Evolutionary conservation across 2,113 vertebrate species (phyloP).

Genomic region (Pituophis catenifer): DNA sequence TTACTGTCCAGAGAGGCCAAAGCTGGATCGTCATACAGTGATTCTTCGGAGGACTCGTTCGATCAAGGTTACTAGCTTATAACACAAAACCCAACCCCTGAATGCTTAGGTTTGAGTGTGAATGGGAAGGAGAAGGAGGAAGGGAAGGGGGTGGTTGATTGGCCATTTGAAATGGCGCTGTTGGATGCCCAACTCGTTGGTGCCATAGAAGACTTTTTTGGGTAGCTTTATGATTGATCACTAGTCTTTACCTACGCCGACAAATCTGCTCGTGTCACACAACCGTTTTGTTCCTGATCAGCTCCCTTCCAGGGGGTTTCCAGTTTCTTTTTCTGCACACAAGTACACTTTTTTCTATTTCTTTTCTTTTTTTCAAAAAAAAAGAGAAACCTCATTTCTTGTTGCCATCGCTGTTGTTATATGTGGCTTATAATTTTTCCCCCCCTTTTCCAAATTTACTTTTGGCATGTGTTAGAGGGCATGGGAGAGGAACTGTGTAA

Average conservation of each 20-base stretch:
- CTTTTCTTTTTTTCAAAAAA: neutral
- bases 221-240: constrained; percentile 72
- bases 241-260: constrained; percentile 38
- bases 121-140: constrained; percentile 29
- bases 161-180: constrained; percentile 55
- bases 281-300: constrained; percentile 63
- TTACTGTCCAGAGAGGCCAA: constrained; percentile 88
- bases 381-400: constrained; percentile 41
- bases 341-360: neutral
- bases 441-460: constrained; percentile 26
- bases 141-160: constrained; percentile 44
- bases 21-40: constrained; percentile 79
- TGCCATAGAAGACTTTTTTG: constrained; percentile 55
- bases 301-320: constrained; percentile 74
- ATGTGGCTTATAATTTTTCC: constrained; percentile 37
- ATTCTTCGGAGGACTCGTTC: constrained; percentile 95
- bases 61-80: constrained; percentile 97
- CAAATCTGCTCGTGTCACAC: constrained; percentile 70
- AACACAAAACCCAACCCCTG: constrained; percentile 48
- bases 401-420: constrained; percentile 58
- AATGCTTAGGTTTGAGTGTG: constrained; percentile 14
- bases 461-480: constrained; percentile 58
- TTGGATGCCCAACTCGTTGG: constrained; percentile 60
- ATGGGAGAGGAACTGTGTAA: constrained; percentile 78
- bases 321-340: constrained; percentile 58